Percentiles rank a stretch among this genome's conserved stretches.
These are phyloP conservation scores for Tenebrosternarchus preto DNA, from an alignment of 2,113 vertebrate genomes.

Conservation along the genomic window DNA sequence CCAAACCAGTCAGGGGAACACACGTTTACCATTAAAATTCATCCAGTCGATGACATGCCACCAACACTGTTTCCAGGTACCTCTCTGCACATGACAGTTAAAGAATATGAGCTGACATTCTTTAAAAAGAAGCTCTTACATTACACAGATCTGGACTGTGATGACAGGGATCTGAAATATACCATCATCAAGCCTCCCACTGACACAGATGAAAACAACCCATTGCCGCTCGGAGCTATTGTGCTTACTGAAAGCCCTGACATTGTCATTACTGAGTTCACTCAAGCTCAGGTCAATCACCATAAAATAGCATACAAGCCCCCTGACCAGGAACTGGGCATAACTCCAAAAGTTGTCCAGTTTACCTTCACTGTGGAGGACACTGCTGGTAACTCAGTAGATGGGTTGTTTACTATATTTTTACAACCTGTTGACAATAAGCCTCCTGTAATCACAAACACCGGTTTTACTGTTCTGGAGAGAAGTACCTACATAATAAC, in stretches of 20 bases:
- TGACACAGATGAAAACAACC: constrained; percentile 87
- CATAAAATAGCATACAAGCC: constrained; percentile 92
- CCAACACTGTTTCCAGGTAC: constrained; percentile 82
- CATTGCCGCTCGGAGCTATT: constrained; percentile 76
- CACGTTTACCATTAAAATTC: constrained; percentile 82
- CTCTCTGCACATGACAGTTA: constrained; percentile 86
- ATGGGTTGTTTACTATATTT: constrained; percentile 85
- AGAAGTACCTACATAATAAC: constrained; percentile 80
- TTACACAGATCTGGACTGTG: constrained; percentile 91
- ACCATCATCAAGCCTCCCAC: constrained; percentile 81
- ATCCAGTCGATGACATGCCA: constrained; percentile 87
- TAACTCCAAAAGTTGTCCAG: constrained; percentile 85
- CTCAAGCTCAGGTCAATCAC: constrained; percentile 96
- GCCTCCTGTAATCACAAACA: constrained; percentile 90
- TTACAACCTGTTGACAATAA: constrained; percentile 91
- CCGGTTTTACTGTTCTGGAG: constrained; percentile 84
- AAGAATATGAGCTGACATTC: constrained; percentile 87
- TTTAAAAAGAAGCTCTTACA: constrained; percentile 84
- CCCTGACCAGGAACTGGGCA: constrained; percentile 87
- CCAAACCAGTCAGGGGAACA: constrained; percentile 86
- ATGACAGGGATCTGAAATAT: constrained; percentile 88
- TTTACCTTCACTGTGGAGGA: constrained; percentile 89
- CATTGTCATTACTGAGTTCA: constrained; percentile 81
- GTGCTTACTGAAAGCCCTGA: constrained; percentile 87
- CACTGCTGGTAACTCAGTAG: constrained; percentile 78